phyloP scores from a whole-genome alignment of 2,888 invertebrate species.

The Latheticus oryzae region DNA sequence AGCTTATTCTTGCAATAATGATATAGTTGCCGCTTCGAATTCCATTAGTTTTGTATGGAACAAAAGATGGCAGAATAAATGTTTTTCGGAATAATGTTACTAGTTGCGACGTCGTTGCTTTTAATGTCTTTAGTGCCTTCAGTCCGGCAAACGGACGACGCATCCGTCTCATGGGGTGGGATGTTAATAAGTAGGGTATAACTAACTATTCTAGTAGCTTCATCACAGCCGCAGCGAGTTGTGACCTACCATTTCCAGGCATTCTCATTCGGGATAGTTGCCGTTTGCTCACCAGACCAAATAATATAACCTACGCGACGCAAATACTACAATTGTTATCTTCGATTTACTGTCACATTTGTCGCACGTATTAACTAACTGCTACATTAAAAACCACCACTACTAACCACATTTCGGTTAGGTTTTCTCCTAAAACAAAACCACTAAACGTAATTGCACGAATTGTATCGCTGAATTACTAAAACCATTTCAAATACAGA shows the following conservation, averaged over 20 bases:
- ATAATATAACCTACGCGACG: conserved; percentile 45
- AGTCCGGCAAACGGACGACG: conserved; percentile 37
- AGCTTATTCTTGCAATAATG: conserved; percentile 18
- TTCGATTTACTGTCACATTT: conserved; percentile 42
- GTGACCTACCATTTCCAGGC: conserved; percentile 43
- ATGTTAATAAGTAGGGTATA: conserved; percentile 47
- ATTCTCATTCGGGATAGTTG: conserved; percentile 45
- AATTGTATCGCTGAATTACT: conserved; percentile 19
- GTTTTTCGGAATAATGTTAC: conserved; percentile 39
- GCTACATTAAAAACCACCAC: conserved; percentile 20
- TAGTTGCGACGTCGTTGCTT: conserved; percentile 32
- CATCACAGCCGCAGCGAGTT: conserved; percentile 41
- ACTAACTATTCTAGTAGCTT: conserved; percentile 43
- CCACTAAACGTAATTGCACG: conserved; percentile 4
- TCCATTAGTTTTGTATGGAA: conserved; percentile 40
- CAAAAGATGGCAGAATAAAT: conserved; percentile 45
- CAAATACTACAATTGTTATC: conserved; percentile 41
- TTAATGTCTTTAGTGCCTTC: conserved; percentile 26
- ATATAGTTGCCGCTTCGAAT: conserved; percentile 41
- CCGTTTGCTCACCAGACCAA: conserved; percentile 45
- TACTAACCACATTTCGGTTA: conserved; percentile 13
- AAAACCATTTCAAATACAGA: no score
- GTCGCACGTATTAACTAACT: conserved; percentile 32
- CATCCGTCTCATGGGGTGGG: conserved; percentile 45
- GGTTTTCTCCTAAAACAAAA: conserved; percentile 13